Conservation (phyloP, 2,113 vertebrate species). For the Tor tambroides region DNA sequence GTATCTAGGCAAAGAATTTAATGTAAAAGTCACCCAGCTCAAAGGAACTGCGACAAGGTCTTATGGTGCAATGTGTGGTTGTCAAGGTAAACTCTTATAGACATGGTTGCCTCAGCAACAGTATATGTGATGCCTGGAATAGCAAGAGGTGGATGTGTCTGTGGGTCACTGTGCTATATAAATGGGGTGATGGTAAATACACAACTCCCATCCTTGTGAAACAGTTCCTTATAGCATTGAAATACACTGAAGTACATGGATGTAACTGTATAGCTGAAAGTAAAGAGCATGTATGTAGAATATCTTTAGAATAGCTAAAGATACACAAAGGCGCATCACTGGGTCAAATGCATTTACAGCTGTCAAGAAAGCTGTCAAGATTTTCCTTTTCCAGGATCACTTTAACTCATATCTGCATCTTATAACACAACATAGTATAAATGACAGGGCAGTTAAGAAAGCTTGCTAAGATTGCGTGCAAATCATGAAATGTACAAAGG, state of each 20-base stretch:
- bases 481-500: not conserved
- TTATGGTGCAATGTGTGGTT: constrained; percentile 49
- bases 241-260: not conserved
- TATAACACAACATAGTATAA: not conserved
- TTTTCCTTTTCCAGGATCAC: not conserved
- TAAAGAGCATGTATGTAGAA: not conserved
- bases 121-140: constrained; percentile 56
- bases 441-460: not conserved
- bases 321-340: not conserved
- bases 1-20: constrained; percentile 7
- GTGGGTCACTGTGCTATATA: constrained; percentile 39
- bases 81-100: constrained; percentile 57
- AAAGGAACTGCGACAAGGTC: constrained; percentile 30
- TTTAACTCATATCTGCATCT: not conserved
- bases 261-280: not conserved
- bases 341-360: not conserved
- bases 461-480: not conserved
- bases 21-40: constrained; percentile 37
- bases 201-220: constrained; percentile 10
- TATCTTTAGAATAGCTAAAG: not conserved
- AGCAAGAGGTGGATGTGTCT: constrained; percentile 39
- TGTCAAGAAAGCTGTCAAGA: not conserved
- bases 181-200: constrained; percentile 19
- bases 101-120: constrained; percentile 60
- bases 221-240: not conserved